Conservation (phyloP, 2,113 vertebrate species). For the Aspiorhynchus laticeps region DNA sequence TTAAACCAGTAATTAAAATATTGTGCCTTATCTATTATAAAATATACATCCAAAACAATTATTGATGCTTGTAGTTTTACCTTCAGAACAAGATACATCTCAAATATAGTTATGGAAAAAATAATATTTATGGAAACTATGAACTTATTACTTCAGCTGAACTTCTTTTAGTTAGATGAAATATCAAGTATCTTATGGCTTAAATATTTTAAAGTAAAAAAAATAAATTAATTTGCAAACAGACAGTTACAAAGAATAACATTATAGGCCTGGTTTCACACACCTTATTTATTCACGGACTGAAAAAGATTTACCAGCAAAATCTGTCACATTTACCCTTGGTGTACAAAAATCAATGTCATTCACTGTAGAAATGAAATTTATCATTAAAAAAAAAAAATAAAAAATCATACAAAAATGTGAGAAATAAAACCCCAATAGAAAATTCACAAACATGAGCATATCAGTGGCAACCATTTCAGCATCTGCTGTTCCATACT, state of each 20-base stretch:
- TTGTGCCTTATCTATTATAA: no score
- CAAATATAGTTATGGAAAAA: neutral
- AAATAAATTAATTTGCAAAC: neutral
- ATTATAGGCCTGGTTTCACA: neutral
- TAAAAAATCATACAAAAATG: slow-evolving; percentile 65
- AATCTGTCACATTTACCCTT: slow-evolving; percentile 50
- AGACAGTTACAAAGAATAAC: neutral
- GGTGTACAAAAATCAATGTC: slow-evolving; percentile 65
- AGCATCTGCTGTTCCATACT: slow-evolving; percentile 5
- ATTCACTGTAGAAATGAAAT: slow-evolving; percentile 61
- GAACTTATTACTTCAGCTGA: no score
- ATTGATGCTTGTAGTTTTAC: neutral
- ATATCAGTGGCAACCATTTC: neutral
- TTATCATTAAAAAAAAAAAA: slow-evolving; percentile 53
- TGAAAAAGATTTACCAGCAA: slow-evolving; percentile 4
- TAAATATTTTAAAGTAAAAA: neutral
- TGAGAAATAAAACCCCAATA: slow-evolving; percentile 47
- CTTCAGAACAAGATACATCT: neutral
- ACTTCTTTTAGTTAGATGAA: neutral
- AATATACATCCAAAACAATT: neutral
- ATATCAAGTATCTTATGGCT: neutral
- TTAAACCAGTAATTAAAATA: neutral
- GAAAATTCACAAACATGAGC: neutral
- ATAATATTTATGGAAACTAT: neutral
- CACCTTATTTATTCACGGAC: slow-evolving; percentile 36